Evolutionary conservation across 2,888 invertebrate genomes (phyloP), one percentile per base, ranked within the genome.

Genomic region (Timandra comae): DNA sequence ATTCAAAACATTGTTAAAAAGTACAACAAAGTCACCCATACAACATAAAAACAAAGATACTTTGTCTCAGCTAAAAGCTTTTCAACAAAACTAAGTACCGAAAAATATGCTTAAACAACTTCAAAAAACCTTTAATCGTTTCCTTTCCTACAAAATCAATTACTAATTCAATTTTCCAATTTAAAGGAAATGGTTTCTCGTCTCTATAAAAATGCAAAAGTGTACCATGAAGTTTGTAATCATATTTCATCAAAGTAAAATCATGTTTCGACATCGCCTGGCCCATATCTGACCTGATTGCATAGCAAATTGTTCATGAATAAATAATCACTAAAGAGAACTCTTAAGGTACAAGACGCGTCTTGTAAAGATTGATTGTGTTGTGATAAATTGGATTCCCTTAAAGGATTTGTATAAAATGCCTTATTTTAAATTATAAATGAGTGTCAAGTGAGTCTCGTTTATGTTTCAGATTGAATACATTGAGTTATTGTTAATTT

Each of bases 231-330:
- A 71, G 60, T 67, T 66, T 58, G 60, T 78, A 79, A 80, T 77
- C 62, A 62, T 64, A 71, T 80, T 80, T 74, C 67, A 69, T 78
- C 73, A 73, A 72, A 77, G 74, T 73, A 71, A 64, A 74, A 72
- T 73, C 65, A 56, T 58, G 71, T 73, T 74, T 68, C 62, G 64
- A 72, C 70, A 71, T 73, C 67, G 67, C 16, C n/a, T 1, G 65
- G 54, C 57, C 59, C 60, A 56, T 65, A 68, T 69, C 66, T 76
- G 73, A 77, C 77, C 79, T 77, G 79, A 81, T 81, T 81, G 78
- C 77, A 79, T 76, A 71, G 65, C 72, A 84, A 80, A 82, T 82
- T 84, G 76, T 77, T 80, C 81, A 82, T 84, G 81, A 84, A 84
- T 82, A 84, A 77, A 77, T 82, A 80, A 82, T 77, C 72, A 56